Conservation (phyloP, 1,140 invertebrate species). For the Colletes latitarsis region DNA sequence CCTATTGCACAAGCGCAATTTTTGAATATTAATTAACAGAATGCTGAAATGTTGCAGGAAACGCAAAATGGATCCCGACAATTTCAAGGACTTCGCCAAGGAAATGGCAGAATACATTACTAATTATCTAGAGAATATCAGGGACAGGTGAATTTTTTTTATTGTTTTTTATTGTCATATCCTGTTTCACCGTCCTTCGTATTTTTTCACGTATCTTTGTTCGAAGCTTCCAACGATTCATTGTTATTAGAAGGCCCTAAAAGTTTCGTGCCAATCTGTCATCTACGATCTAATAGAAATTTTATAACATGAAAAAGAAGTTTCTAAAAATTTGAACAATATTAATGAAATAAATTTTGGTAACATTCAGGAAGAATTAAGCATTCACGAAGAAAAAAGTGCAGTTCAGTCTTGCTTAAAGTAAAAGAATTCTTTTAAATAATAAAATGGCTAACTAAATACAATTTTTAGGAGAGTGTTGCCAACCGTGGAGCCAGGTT, state of each 20-base stretch:
- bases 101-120: slow-evolving; percentile 91
- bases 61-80: slow-evolving; percentile 86
- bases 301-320: too few relatives aligned
- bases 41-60: slow-evolving; percentile 21
- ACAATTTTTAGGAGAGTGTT: slow-evolving; percentile 86
- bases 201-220: background rate
- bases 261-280: too few relatives aligned
- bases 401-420: too few relatives aligned
- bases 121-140: slow-evolving; percentile 92
- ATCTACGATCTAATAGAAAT: too few relatives aligned
- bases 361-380: background rate
- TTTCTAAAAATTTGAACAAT: too few relatives aligned
- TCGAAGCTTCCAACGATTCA: background rate
- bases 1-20: background rate
- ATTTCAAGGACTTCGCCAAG: slow-evolving; percentile 90
- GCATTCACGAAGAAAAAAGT: too few relatives aligned
- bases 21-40: background rate
- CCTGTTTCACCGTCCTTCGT: background rate
- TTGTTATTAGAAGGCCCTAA: background rate
- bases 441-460: background rate
- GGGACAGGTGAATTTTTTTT: slow-evolving; percentile 85
- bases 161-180: background rate
- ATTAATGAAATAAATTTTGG: too few relatives aligned
- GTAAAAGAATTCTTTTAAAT: too few relatives aligned
- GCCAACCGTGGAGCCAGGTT: slow-evolving; percentile 91